Conservation (phyloP, 2,888 invertebrate genomes). For the Drosophila multiciliata region DNA sequence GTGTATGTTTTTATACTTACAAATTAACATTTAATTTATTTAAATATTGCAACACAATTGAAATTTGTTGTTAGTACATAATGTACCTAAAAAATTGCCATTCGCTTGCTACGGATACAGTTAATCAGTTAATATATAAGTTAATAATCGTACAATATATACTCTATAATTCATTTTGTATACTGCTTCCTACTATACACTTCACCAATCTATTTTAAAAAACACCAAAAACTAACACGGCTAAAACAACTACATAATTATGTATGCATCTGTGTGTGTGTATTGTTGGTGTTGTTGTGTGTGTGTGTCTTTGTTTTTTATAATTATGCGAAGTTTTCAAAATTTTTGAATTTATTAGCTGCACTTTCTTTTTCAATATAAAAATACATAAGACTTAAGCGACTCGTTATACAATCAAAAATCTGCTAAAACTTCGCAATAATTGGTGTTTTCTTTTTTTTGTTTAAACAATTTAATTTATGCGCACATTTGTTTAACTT, state of each 20-base stretch:
- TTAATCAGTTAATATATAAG: slow-evolving; percentile 60
- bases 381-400: slow-evolving; percentile 50
- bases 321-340: slow-evolving; percentile 36
- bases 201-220: slow-evolving; percentile 71
- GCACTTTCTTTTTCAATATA: slow-evolving; percentile 36
- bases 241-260: slow-evolving; percentile 73
- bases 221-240: slow-evolving; percentile 79
- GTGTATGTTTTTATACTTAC: slow-evolving; percentile 57
- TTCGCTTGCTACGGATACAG: slow-evolving; percentile 65
- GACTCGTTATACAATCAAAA: slow-evolving; percentile 20
- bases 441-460: slow-evolving; percentile 15
- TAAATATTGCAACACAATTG: slow-evolving; percentile 74
- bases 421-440: slow-evolving; percentile 38
- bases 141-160: slow-evolving; percentile 71
- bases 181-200: slow-evolving; percentile 71
- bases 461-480: slow-evolving; percentile 45
- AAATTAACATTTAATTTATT: slow-evolving; percentile 49
- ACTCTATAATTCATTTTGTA: slow-evolving; percentile 51
- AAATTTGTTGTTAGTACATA: slow-evolving; percentile 39
- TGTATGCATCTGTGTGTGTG: slow-evolving; percentile 40
- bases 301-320: slow-evolving; percentile 22
- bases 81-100: slow-evolving; percentile 66
- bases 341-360: slow-evolving; percentile 7
- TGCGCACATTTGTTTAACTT: slow-evolving; percentile 42
- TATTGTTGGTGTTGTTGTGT: slow-evolving; percentile 18